Percentiles rank a stretch among this genome's conserved stretches.
These are phyloP conservation scores for Ciona savignyi DNA, from an alignment of 23 tunicate genomes.

Conservation along the genomic window DNA sequence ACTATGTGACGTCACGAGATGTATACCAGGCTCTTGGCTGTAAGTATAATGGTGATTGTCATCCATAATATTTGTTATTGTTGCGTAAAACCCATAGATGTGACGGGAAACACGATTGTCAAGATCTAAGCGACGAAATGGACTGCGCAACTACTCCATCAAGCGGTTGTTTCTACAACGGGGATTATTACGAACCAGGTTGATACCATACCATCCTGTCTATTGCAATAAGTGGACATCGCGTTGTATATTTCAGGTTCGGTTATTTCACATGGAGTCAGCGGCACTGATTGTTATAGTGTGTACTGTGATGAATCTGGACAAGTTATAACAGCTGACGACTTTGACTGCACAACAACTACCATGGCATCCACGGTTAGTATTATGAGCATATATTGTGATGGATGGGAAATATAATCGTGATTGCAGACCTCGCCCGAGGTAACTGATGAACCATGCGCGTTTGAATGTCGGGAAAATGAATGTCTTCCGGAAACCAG, in stretches of 20 bases:
- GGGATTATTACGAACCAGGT: slow-evolving; percentile 18
- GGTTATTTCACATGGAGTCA: not conserved
- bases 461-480: slow-evolving; percentile 51
- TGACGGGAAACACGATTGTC: slow-evolving; percentile 68
- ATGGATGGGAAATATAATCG: no score
- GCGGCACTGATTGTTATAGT: not conserved
- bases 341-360: slow-evolving; percentile 15
- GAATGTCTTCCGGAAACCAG: slow-evolving; percentile 46
- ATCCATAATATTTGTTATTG: not conserved
- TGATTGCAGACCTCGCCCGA: no score
- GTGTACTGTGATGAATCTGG: slow-evolving; percentile 30
- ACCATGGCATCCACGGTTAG: not conserved
- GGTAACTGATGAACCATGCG: no score
- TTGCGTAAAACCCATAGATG: slow-evolving; percentile 26
- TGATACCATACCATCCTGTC: no score
- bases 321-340: slow-evolving; percentile 1
- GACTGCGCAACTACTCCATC: slow-evolving; percentile 28
- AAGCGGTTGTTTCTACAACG: slow-evolving; percentile 6
- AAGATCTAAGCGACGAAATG: slow-evolving; percentile 55
- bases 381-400: not conserved
- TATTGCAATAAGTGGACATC: no score
- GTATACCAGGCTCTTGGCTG: slow-evolving; percentile 44
- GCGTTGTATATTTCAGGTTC: slow-evolving; percentile 19
- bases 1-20: slow-evolving; percentile 20
- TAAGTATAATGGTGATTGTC: slow-evolving; percentile 11